Base-by-base conservation (phyloP, 2,113 vertebrate species). In the Tyto alba region DNA sequence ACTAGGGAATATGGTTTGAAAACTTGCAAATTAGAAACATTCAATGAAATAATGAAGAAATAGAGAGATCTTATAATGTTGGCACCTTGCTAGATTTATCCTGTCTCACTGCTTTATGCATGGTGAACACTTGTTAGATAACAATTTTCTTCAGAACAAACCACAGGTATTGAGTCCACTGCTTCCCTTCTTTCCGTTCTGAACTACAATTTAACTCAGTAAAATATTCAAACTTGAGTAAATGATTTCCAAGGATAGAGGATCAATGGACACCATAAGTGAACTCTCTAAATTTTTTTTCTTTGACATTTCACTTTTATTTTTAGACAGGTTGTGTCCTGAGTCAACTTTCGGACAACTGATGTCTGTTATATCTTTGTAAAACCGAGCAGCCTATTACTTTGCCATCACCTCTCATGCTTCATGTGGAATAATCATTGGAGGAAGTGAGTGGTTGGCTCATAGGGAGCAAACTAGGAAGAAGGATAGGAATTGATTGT, bases 161-260 rank as follows among this genome's bases (percentile, higher is more conserved):
- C 1, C 5, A 11, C 11, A 67, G 4, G 6, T 32, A 34, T 30
- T 0, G 3, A 76, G 10, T n/a, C 5, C 20, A 6, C n/a, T 60
- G 13, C 30, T 86, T 66, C 23, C 4, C 7, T 38, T 53, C n/a
- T 78, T 78, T 63, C 23, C 34, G 26, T 59, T 90, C 66, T 52
- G 52, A 60, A 53, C 18, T 32, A 1, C 3, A 63, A 9, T 88
- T 86, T 63, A 47, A n/a, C 12, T 34, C 8, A 47, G 10, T 11
- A 50, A 85, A 88, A 59, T 72, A 29, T 25, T 57, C 9, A 16
- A 2, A 50, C 50, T 20, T 9, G 11, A 82, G 9, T 2, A 56
- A 73, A 41, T 22, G 1, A 36, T 62, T 87, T 81, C 16, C 16
- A 68, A 68, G 32, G 14, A 8, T 0, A 40, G 9, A 53, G 6